A percentile compares a stretch with the other conserved stretches of the same genome.
phyloP scores from a whole-genome alignment of 2,113 vertebrate genomes.

The Odobenus rosmarus region DNA sequence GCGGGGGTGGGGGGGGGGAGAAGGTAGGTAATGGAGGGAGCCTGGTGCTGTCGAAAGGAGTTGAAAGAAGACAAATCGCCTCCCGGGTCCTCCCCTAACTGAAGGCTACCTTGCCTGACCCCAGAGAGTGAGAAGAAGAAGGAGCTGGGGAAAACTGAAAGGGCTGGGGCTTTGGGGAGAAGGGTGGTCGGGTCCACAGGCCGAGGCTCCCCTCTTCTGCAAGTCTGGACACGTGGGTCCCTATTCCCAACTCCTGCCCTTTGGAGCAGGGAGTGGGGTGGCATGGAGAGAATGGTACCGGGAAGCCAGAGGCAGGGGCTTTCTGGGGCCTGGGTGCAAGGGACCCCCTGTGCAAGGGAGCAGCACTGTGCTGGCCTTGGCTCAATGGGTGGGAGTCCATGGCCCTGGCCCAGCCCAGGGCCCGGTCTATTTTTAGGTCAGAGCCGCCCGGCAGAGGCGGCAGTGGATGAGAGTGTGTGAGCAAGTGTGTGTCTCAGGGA shows the following conservation, averaged over 20 bases:
- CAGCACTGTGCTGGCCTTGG: background rate
- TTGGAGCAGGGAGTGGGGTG: background rate
- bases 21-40: background rate
- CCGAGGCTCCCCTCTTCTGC: background rate
- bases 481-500: conserved; percentile 59
- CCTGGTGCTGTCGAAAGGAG: background rate
- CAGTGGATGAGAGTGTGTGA: conserved; percentile 62
- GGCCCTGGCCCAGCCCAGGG: conserved; percentile 70
- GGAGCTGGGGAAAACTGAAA: background rate
- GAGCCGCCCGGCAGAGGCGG: conserved; percentile 70
- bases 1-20: too few relatives aligned
- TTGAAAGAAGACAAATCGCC: background rate
- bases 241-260: conserved; percentile 63
- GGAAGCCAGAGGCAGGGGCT: background rate
- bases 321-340: background rate
- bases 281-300: background rate
- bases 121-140: background rate
- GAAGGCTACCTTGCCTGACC: background rate
- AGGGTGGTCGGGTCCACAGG: background rate
- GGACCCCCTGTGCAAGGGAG: background rate
- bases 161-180: background rate
- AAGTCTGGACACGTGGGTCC: conserved; percentile 45
- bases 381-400: conserved; percentile 65
- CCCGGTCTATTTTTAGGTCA: conserved; percentile 81
- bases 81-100: background rate